phyloP scores from a whole-genome alignment of 2,797 vertebrate species.

The Aphelocoma californica region DNA sequence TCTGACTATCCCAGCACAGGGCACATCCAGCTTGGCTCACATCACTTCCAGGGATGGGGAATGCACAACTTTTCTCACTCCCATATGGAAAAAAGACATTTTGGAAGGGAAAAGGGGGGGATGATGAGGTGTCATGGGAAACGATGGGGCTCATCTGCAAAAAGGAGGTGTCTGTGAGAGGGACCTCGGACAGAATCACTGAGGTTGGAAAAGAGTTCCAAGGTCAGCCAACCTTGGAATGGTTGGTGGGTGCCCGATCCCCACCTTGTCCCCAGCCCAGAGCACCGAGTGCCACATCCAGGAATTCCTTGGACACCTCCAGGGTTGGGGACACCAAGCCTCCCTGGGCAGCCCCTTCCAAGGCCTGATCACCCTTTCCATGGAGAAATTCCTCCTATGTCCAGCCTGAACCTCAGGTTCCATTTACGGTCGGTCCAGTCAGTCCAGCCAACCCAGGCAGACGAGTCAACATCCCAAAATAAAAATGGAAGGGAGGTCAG shows the following conservation, averaged over 20 bases:
- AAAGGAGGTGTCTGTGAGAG: not conserved
- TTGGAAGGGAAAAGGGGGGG: not conserved
- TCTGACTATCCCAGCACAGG: not conserved
- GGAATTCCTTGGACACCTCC: not conserved
- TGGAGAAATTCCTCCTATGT: not conserved
- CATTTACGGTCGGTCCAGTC: not conserved
- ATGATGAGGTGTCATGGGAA: not conserved
- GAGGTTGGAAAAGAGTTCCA: not conserved
- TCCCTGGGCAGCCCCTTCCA: not conserved
- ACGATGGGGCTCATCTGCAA: not conserved
- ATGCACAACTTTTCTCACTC: accelerated
- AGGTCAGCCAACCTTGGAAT: not conserved
- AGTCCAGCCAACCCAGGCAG: not conserved
- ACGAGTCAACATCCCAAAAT: not conserved
- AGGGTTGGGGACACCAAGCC: not conserved
- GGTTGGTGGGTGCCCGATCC: not conserved
- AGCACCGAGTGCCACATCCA: not conserved
- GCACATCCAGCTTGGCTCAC: not conserved
- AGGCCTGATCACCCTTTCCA: not conserved
- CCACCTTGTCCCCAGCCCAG: not conserved
- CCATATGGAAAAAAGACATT: not conserved
- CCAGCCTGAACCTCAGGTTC: not conserved
- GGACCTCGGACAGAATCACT: not conserved
- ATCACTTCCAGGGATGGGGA: accelerated
- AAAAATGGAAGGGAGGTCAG: not conserved